phyloP scores from a whole-genome alignment of 2,113 vertebrate species.

The Agapornis roseicollis region DNA sequence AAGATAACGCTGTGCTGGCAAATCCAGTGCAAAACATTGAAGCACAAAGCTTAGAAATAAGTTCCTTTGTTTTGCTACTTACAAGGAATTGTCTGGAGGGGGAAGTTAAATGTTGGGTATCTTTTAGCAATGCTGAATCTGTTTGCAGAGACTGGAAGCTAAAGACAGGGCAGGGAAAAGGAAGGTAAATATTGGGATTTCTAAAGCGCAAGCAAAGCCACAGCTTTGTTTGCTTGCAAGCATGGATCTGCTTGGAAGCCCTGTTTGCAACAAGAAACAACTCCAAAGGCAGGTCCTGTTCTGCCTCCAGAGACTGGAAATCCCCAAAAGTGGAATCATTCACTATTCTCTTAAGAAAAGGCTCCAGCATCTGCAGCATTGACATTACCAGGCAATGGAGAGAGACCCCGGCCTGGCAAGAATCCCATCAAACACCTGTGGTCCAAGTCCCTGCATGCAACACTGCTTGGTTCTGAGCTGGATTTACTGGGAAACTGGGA shows the following conservation, averaged over 20 bases:
- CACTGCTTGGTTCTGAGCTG: not conserved
- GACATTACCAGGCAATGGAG: not conserved
- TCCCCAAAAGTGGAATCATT: not conserved
- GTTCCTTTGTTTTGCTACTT: not conserved
- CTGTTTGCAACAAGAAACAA: not conserved
- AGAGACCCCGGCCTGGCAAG: not conserved
- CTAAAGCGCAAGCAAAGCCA: conserved; percentile 3
- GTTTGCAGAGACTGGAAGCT: not conserved
- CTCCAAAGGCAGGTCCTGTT: not conserved
- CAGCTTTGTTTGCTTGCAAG: not conserved
- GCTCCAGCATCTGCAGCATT: not conserved
- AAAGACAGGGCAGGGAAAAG: not conserved
- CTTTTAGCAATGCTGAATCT: not conserved
- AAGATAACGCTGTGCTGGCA: not conserved
- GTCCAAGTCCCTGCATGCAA: not conserved
- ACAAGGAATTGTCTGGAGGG: not conserved
- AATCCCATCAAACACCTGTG: not conserved
- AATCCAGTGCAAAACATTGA: not conserved
- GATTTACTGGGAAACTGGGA: not conserved
- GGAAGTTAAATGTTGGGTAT: not conserved
- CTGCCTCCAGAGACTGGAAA: not conserved
- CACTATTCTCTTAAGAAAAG: not conserved
- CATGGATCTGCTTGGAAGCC: not conserved
- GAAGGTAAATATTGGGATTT: conserved; percentile 34
- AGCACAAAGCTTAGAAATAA: not conserved